Base-by-base conservation (phyloP, 2,888 invertebrate species). In the Chalcosyrphus nemorum region DNA sequence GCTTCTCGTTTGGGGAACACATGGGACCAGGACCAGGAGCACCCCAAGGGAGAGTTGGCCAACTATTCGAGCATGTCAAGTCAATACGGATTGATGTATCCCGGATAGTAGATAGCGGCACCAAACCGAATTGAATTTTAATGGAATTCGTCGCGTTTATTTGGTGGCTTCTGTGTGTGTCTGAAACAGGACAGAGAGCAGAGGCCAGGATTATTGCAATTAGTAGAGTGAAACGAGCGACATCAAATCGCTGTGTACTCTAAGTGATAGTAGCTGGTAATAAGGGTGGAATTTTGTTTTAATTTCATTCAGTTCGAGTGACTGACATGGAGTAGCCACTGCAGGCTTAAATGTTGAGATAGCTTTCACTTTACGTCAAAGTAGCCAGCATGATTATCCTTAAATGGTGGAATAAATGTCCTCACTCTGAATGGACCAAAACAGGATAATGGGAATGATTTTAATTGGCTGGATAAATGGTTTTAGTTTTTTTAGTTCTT, bases 81-180 rank as follows among this genome's bases (percentile, higher is more conserved):
- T 61, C 72, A 72, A n/a, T 59, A 24, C 17, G 15, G 52, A 63
- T 61, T 61, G 61, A 74, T 61, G 61, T 17, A 32, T 19, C 52
- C n/a, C n/a, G n/a, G 52, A 9, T 35, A n/a, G 35, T 19, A 29
- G 41, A 38, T 56, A 56, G 43, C 13, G 72, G 24, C 27, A 47
- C 63, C 45, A 50, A 38, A 56, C 50, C 68, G 21, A 81, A 74
- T 61, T 61, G 66, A 74, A 74, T 80, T 72, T 65, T 80, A 74
- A 80, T 68, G 52, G 52, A 74, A 61, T 43, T 66, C 7, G 45
- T 38, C 27, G 75, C 27, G 50, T 57, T 59, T 32, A 43, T 59
- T 29, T 52, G 66, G 52, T 45, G 35, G 52, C 32, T 35, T 17
- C n/a, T n/a, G 13, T 57, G 29, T 13, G 65, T 56, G 11, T 52